Evolutionary conservation across 2,888 invertebrate genomes (phyloP).

Genomic region (Ametastegia equiseti): DNA sequence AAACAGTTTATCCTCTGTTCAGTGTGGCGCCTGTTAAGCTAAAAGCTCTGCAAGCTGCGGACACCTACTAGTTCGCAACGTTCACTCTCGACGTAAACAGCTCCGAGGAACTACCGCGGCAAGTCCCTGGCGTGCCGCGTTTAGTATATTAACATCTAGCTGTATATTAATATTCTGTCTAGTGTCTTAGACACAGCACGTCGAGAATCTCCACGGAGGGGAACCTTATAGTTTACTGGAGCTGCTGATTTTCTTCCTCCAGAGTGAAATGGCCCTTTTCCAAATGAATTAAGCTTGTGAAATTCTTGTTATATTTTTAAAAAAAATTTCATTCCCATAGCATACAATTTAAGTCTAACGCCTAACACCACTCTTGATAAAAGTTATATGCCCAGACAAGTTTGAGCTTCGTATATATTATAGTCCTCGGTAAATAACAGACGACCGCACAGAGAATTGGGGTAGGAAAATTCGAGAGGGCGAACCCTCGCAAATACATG

Average conservation of each 20-base stretch:
- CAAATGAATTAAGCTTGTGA: neutral
- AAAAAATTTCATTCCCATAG: constrained; percentile 5
- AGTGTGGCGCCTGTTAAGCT: constrained; percentile 31
- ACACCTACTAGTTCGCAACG: constrained; percentile 38
- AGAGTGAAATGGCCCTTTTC: no score
- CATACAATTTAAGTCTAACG: constrained; percentile 16
- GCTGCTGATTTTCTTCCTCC: no score
- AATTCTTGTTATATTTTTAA: neutral
- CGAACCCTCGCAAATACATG: constrained; percentile 18
- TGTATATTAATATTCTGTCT: constrained; percentile 31
- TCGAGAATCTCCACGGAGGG: neutral
- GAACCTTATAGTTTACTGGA: neutral
- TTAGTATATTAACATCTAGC: constrained; percentile 28
- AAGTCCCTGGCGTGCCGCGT: constrained; percentile 1
- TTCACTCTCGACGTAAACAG: constrained; percentile 31
- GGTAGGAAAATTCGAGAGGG: constrained; percentile 15
- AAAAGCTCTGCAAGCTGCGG: constrained; percentile 47
- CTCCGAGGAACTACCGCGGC: constrained; percentile 7
- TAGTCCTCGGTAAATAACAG: neutral
- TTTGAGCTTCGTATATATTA: no score
- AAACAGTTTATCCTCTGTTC: constrained; percentile 41
- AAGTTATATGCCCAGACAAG: neutral
- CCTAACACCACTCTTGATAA: constrained; percentile 21
- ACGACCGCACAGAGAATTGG: neutral
- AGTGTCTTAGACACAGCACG: constrained; percentile 7